phyloP scores from a whole-genome alignment of 2,888 invertebrate genomes.

The Boloria selene region DNA sequence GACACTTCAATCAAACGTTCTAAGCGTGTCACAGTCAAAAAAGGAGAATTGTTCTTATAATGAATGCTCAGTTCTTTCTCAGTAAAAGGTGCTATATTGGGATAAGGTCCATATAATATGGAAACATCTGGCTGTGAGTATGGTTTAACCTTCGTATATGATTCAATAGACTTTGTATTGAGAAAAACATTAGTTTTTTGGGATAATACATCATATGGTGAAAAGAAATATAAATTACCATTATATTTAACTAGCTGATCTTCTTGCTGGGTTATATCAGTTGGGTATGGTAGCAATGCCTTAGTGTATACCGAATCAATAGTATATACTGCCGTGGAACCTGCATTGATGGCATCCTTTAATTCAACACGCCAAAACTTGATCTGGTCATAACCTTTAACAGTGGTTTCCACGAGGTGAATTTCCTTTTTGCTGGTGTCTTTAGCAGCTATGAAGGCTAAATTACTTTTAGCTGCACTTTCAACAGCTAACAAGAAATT shows the following conservation, averaged over 20 bases:
- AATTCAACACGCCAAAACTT: slow-evolving; percentile 83
- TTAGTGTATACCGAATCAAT: slow-evolving; percentile 90
- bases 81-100: slow-evolving; percentile 84
- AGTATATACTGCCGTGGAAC: slow-evolving; percentile 81
- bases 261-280: slow-evolving; percentile 94
- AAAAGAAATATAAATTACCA: slow-evolving; percentile 92
- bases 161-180: slow-evolving; percentile 90
- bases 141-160: slow-evolving; percentile 91
- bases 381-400: slow-evolving; percentile 74
- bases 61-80: slow-evolving; percentile 89
- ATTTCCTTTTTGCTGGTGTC: slow-evolving; percentile 84
- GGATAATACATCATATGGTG: slow-evolving; percentile 89
- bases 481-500: slow-evolving; percentile 88
- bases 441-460: slow-evolving; percentile 89
- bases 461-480: slow-evolving; percentile 80
- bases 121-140: slow-evolving; percentile 88
- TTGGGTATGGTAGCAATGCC: slow-evolving; percentile 91
- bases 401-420: slow-evolving; percentile 75
- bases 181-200: slow-evolving; percentile 92
- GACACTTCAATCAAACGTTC: slow-evolving; percentile 96
- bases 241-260: slow-evolving; percentile 95
- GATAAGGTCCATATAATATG: slow-evolving; percentile 95
- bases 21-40: slow-evolving; percentile 94
- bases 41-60: slow-evolving; percentile 98
- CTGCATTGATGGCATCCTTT: slow-evolving; percentile 82